Evolutionary conservation across 2,797 vertebrate species (phyloP).

Genomic region (Cheirogaleus major): DNA sequence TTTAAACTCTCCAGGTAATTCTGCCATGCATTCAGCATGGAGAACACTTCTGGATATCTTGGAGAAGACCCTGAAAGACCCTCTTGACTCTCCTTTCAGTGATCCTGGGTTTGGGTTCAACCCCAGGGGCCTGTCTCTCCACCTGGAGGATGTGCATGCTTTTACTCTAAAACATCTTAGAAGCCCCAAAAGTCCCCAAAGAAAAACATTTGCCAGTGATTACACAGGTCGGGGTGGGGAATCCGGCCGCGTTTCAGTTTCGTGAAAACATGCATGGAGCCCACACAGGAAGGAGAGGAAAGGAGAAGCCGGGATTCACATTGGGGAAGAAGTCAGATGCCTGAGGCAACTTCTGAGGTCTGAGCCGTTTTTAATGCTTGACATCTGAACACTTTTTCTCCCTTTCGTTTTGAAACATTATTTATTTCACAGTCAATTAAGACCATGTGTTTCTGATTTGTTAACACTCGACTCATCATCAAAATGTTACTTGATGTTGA

Average conservation of each 20-base stretch:
- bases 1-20: neutral
- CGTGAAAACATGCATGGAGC: neutral
- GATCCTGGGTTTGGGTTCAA: neutral
- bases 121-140: neutral
- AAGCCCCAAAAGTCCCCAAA: neutral
- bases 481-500: conserved; percentile 71
- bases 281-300: neutral
- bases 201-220: neutral
- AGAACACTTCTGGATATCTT: neutral
- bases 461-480: conserved; percentile 66
- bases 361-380: conserved; percentile 20
- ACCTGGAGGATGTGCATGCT: neutral
- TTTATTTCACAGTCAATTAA: conserved; percentile 77
- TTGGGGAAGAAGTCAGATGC: neutral
- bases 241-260: neutral
- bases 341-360: conserved; percentile 37
- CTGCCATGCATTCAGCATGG: neutral
- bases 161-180: neutral
- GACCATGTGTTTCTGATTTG: conserved; percentile 76
- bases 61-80: neutral
- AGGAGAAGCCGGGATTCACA: neutral
- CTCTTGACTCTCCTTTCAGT: neutral
- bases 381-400: conserved; percentile 1
- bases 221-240: neutral
- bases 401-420: conserved; percentile 64